Base-by-base conservation (phyloP, 2,113 vertebrate species). In the Saccopteryx leptura region DNA sequence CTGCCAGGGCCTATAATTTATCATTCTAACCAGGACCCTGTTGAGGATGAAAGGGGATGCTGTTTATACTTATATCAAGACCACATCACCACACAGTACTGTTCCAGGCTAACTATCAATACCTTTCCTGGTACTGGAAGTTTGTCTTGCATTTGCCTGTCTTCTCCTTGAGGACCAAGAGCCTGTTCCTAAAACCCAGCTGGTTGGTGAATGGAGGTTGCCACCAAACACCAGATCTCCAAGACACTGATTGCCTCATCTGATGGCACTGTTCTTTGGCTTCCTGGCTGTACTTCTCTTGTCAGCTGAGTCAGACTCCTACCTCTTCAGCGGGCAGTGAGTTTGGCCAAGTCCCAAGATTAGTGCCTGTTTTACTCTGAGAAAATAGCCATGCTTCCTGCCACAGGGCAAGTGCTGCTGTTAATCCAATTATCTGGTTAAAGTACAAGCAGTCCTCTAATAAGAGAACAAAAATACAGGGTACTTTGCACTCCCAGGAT, bases 361-460 rank as follows among this genome's bases (percentile, higher is more conserved):
- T 58, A 79, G 33, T 52, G 54, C 24, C 61, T 60, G 58, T 74
- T 93, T 95, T 46, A 65, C 60, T 85, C 60, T 52, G 17, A 90
- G 72, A 90, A 95, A 94, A 87, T 17, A 90, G 48, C 17, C 15
- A 3, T 33, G 11, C 50, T 76, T 80, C 75, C 84, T 81, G 76
- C 5, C 2, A 76, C 26, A 63, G 12, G 8, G 81, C 18, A 52
- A 48, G 19, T 24, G 50, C 52, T 91, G 68, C 68, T 65, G 69
- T 68, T 92, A 48, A 76, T 63, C 50, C 10, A 78, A 69, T 92
- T 58, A 54, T 28, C 31, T 76, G 75, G 68, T 85, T 85, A 95
- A 94, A 96, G 78, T 58, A 86, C 68, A 90, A 84, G 31, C 28
- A 71, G 63, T 85, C 26, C 61, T 92, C 58, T 48, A 72, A 56